Evolutionary conservation across 2,888 invertebrate genomes (phyloP), one percentile per base, ranked within the genome.

Genomic region (Meiosimyza platycephala): DNA sequence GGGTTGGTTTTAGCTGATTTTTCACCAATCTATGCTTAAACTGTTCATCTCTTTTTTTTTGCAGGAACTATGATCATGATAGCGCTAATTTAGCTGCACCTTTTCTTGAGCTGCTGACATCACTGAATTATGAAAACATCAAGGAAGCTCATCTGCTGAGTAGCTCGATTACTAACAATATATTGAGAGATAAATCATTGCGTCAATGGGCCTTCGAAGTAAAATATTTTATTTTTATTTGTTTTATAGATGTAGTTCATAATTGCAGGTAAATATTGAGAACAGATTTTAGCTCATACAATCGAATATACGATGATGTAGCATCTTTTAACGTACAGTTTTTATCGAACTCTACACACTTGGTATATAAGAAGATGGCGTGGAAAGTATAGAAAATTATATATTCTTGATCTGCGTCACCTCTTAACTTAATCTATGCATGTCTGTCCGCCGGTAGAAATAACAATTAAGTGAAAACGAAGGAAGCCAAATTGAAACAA

Each of bases 71-170:
- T 51, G 85, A 85, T 59, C 72, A 76, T 1, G 72, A 77, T 0
- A 76, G 76, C 65, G 83, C 84, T 0, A 71, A 74, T 3, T 71
- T 79, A 48, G 79, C 84, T 71, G 77, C 79, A 0, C 82, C 85
- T 1, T 88, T 89, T 74, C 71, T 89, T 48, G 81, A 84, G 33
- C 76, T 84, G 13, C 79, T 90, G 1, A 84, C 89, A 1, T 80
- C 85, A 22, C 78, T 89, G 2, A 88, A 86, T 2, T 89, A 87
- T 73, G 81, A 84, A 0, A 88, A 81, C 28, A 79, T 89, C 7
- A 76, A 79, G 22, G 80, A 82, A 54, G 83, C 83, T 0, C 80
- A 80, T 54, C 62, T 78, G 11, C 71, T 84, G 7, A 78, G 79
- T 6, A 74, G 78, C 18, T 77, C 79, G 5, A 80, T 85, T 55